Conservation (phyloP, 2,797 vertebrate species). For the Bryconaethiops microstoma region DNA sequence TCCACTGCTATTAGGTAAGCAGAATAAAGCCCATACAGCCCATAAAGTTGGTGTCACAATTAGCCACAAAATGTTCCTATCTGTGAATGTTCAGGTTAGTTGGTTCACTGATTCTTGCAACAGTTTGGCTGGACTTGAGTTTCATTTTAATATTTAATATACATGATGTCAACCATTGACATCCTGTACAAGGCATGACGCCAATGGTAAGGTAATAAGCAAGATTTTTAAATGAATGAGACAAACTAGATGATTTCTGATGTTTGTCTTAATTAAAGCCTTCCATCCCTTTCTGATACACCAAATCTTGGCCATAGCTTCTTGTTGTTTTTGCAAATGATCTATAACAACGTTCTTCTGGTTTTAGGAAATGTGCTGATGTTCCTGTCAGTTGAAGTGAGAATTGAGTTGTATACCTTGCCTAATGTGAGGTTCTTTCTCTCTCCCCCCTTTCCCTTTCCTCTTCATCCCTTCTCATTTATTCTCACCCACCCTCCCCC, state of each 20-base stretch:
- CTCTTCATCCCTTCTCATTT: not conserved
- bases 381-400: not conserved
- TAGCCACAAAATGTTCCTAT: too few species aligned
- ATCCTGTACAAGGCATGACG: too few species aligned
- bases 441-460: conserved; percentile 26
- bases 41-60: too few species aligned
- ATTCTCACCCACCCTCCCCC: conserved; percentile 16
- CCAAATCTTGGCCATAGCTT: not conserved
- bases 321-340: not conserved
- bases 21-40: too few species aligned
- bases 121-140: too few species aligned
- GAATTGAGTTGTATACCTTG: conserved; percentile 15
- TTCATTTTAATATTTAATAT: too few species aligned
- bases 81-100: too few species aligned
- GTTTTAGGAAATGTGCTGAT: not conserved
- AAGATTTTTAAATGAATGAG: too few species aligned
- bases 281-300: not conserved
- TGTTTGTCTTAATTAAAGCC: not conserved
- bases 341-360: not conserved
- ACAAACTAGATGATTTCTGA: not conserved
- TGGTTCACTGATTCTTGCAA: too few species aligned
- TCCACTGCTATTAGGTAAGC: too few species aligned
- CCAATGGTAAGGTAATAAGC: too few species aligned
- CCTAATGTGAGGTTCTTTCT: conserved; percentile 57
- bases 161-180: too few species aligned